A percentile compares a stretch with the other conserved stretches of the same genome.
phyloP scores from a whole-genome alignment of 2,797 vertebrate genomes.

The Petrocephalus sullivani region DNA sequence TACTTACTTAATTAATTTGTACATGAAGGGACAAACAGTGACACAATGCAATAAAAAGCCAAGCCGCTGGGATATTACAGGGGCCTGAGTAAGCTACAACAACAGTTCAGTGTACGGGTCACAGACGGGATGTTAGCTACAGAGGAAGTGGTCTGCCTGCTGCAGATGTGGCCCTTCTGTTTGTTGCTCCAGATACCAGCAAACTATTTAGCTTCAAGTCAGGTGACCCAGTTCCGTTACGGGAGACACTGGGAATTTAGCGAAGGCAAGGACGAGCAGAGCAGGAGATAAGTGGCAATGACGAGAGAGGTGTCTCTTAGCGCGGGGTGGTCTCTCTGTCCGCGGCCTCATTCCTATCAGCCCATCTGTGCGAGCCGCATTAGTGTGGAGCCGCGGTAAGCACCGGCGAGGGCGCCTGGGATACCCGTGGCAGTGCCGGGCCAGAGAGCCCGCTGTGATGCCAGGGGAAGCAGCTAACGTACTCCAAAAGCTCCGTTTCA shows the following conservation, averaged over 20 bases:
- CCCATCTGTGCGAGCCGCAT: not conserved
- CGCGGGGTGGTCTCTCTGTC: not conserved
- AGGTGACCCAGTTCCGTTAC: not conserved
- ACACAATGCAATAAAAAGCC: not conserved
- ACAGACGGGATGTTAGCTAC: not conserved
- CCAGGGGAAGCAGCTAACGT: not conserved
- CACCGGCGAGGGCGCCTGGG: not conserved
- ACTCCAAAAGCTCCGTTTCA: not conserved
- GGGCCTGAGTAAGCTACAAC: not conserved
- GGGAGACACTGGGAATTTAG: not conserved
- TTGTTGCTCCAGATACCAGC: not conserved
- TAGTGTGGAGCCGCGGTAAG: not conserved
- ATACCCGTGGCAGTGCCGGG: not conserved
- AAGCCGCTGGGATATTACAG: not conserved
- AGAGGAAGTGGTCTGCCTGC: not conserved
- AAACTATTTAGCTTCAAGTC: not conserved
- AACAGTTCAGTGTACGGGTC: not conserved
- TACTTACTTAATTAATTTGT: not conserved
- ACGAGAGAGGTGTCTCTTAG: not conserved
- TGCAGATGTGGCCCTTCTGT: not conserved
- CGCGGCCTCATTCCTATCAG: not conserved
- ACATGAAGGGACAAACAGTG: not conserved
- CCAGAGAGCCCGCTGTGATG: not conserved
- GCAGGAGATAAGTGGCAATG: not conserved
- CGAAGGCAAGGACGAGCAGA: not conserved